These are phyloP conservation scores for Lasioglossum malachurum DNA, from an alignment of 2,888 invertebrate genomes.

Conservation along the genomic window DNA sequence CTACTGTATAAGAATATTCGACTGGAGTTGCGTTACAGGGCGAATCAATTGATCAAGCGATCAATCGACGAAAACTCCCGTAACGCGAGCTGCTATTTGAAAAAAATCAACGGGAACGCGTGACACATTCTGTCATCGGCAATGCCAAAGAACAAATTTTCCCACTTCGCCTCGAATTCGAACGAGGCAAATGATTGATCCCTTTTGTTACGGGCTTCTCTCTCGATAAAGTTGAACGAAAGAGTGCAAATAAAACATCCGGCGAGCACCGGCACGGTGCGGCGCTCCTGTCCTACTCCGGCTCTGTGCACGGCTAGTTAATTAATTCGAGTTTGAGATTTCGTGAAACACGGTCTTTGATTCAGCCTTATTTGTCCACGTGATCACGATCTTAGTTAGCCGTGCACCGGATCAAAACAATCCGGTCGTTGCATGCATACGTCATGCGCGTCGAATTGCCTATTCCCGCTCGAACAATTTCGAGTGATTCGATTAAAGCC, in stretches of 20 bases:
- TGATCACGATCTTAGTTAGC: neutral
- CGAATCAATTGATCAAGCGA: neutral
- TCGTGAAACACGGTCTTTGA: neutral
- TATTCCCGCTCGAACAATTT: slow-evolving; percentile 22
- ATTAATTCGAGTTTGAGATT: slow-evolving; percentile 53
- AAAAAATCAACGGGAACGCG: slow-evolving; percentile 27
- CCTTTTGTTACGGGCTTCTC: slow-evolving; percentile 58
- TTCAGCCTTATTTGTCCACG: neutral
- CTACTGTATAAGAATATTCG: too few species aligned
- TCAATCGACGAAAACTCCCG: neutral
- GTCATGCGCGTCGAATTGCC: slow-evolving; percentile 5
- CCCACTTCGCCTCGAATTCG: slow-evolving; percentile 50
- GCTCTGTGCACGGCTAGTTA: slow-evolving; percentile 22
- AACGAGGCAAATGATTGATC: slow-evolving; percentile 60
- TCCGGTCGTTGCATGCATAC: neutral
- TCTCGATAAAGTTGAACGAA: slow-evolving; percentile 25
- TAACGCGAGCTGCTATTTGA: neutral
- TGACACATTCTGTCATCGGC: slow-evolving; percentile 28
- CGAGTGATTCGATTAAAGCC: slow-evolving; percentile 31
- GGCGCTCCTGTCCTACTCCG: neutral
- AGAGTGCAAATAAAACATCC: slow-evolving; percentile 39
- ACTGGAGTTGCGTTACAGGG: neutral
- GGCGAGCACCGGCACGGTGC: neutral
- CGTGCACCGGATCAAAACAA: neutral
- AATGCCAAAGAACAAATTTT: slow-evolving; percentile 49